These are phyloP conservation scores for Oscheius sp. DNA, from an alignment of 2,888 invertebrate species.

Conservation along the genomic window DNA sequence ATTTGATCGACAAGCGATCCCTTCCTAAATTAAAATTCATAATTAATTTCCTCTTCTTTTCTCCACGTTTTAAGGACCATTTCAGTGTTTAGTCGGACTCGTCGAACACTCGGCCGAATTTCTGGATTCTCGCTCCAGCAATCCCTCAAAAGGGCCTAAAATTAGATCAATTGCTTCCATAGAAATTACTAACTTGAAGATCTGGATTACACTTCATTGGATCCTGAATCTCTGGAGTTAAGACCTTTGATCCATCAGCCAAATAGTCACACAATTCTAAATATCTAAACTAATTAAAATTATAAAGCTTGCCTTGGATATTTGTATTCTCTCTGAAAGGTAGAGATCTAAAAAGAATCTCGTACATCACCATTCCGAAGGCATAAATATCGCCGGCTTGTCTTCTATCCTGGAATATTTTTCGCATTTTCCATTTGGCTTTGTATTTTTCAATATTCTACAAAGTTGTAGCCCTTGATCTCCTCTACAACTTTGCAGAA, in stretches of 20 bases:
- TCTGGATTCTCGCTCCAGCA: slow-evolving; percentile 69
- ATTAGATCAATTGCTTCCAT: neutral
- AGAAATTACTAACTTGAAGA: slow-evolving; percentile 36
- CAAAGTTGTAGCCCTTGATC: no score
- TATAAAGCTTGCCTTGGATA: slow-evolving; percentile 36
- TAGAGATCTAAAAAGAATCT: slow-evolving; percentile 56
- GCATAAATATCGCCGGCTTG: slow-evolving; percentile 67
- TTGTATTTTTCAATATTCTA: no score
- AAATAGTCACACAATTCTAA: slow-evolving; percentile 59
- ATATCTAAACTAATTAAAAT: slow-evolving; percentile 8
- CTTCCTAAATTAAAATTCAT: slow-evolving; percentile 36
- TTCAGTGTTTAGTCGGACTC: slow-evolving; percentile 68
- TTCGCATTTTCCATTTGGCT: no score
- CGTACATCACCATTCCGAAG: slow-evolving; percentile 68
- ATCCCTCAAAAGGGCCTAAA: slow-evolving; percentile 58
- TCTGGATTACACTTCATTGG: slow-evolving; percentile 64
- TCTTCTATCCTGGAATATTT: slow-evolving; percentile 35
- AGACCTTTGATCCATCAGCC: slow-evolving; percentile 55
- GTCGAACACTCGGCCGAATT: slow-evolving; percentile 64
- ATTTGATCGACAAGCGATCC: slow-evolving; percentile 66
- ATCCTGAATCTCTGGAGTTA: slow-evolving; percentile 63
- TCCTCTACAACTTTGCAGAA: no score
- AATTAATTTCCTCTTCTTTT: neutral
- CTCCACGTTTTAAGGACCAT: slow-evolving; percentile 62
- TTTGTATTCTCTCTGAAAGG: slow-evolving; percentile 55